These are phyloP conservation scores for Hyalella azteca DNA, from an alignment of 2,888 invertebrate species.

Conservation along the genomic window DNA sequence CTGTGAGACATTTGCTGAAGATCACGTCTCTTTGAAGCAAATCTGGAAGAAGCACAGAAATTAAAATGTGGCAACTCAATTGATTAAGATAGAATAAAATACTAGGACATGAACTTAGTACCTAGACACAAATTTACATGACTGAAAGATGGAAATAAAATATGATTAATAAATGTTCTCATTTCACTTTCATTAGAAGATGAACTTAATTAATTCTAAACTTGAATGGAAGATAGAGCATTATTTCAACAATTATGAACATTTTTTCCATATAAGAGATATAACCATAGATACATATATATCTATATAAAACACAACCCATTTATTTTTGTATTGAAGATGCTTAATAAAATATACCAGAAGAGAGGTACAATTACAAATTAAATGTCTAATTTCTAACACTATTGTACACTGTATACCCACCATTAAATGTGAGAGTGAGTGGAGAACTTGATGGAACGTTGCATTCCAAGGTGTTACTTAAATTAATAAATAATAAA, in stretches of 20 bases:
- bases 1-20: not conserved
- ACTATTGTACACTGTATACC: no score
- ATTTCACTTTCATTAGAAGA: not conserved
- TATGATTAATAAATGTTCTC: not conserved
- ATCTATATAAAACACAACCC: not conserved
- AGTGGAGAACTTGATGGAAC: not conserved
- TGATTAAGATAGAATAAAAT: not conserved
- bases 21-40: not conserved
- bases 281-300: not conserved
- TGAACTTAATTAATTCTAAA: not conserved
- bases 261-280: not conserved
- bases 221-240: not conserved
- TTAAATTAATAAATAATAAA: not conserved
- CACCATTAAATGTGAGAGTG: slow-evolving; percentile 20
- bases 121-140: no score
- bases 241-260: not conserved
- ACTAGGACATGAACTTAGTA: not conserved
- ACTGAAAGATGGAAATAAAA: not conserved
- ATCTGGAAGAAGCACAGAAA: not conserved
- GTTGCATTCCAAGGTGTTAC: not conserved
- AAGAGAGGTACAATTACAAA: no score
- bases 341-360: not conserved
- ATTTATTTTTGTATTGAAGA: not conserved
- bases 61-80: not conserved
- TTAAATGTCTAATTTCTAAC: no score